These are phyloP conservation scores for Eilema depressum DNA, from an alignment of 2,888 invertebrate genomes.

Conservation along the genomic window DNA sequence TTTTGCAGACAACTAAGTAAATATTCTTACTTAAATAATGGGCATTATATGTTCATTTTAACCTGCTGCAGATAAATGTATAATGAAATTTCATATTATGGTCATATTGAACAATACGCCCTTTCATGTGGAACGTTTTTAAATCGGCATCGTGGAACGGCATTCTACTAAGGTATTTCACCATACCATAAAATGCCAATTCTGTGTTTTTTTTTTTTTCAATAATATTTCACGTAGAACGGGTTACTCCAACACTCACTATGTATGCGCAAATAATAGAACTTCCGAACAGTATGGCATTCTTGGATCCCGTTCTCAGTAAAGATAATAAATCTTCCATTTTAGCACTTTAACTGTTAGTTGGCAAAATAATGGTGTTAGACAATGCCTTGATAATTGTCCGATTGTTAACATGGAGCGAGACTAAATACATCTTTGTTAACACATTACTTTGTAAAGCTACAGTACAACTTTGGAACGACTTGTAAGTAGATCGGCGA, in stretches of 20 bases:
- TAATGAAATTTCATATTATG: no score
- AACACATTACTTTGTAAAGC: slow-evolving; percentile 25
- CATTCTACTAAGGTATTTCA: no score
- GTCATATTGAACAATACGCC: no score
- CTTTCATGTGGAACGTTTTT: no score
- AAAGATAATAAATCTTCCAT: slow-evolving; percentile 70
- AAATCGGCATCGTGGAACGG: no score
- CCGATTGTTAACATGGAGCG: slow-evolving; percentile 63
- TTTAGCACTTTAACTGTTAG: slow-evolving; percentile 74
- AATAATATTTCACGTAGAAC: slow-evolving; percentile 29
- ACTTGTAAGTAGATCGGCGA: not conserved
- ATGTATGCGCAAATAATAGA: slow-evolving; percentile 34
- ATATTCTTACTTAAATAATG: no score
- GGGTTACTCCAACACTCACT: slow-evolving; percentile 20
- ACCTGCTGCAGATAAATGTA: no score
- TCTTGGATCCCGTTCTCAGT: slow-evolving; percentile 56
- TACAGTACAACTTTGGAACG: not conserved
- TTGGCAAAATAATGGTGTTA: slow-evolving; percentile 75
- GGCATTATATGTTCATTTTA: no score
- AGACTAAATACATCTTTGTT: slow-evolving; percentile 57
- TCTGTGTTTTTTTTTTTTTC: slow-evolving; percentile 2
- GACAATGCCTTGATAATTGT: slow-evolving; percentile 70
- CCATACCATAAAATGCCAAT: no score
- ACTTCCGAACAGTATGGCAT: slow-evolving; percentile 51
- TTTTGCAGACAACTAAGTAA: no score